A percentile compares a stretch with the other conserved stretches of the same genome.
Evolutionary conservation across 2,888 invertebrate species (phyloP).

Genomic region (Rhagium mordax): DNA sequence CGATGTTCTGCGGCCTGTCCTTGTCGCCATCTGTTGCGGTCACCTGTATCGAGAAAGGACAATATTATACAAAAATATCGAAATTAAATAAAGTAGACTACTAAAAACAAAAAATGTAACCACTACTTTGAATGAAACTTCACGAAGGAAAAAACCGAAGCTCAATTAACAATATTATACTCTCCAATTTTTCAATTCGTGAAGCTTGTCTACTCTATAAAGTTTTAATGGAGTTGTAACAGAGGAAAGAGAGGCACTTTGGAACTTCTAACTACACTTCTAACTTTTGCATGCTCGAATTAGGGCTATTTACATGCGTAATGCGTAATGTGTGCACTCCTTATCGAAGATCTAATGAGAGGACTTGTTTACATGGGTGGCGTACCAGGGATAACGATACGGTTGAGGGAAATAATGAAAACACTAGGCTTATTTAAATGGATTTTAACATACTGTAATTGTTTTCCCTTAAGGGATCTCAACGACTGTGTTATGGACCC

Average conservation of each 20-base stretch:
- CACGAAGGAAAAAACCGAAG: not conserved
- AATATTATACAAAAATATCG: slow-evolving; percentile 20
- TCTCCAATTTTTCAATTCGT: not conserved
- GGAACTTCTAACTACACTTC: slow-evolving; percentile 24
- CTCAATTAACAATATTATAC: not conserved
- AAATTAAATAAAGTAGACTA: no score
- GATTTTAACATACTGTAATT: not conserved
- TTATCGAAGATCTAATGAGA: not conserved
- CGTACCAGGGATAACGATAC: not conserved
- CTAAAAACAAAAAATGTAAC: no score
- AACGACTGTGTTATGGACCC: not conserved
- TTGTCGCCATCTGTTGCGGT: slow-evolving; percentile 97
- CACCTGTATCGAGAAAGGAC: slow-evolving; percentile 76
- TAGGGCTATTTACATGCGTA: slow-evolving; percentile 22
- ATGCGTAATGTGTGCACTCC: slow-evolving; percentile 1
- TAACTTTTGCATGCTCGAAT: not conserved
- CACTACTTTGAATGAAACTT: no score
- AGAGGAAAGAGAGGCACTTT: not conserved
- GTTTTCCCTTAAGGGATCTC: not conserved
- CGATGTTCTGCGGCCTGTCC: slow-evolving; percentile 94
- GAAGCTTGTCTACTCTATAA: not conserved
- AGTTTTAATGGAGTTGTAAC: slow-evolving; percentile 6
- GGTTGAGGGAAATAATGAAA: not conserved
- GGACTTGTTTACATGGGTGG: not conserved
- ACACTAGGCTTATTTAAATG: not conserved